Evolutionary conservation across 2,797 vertebrate species (phyloP).

Genomic region (Coluber constrictor): DNA sequence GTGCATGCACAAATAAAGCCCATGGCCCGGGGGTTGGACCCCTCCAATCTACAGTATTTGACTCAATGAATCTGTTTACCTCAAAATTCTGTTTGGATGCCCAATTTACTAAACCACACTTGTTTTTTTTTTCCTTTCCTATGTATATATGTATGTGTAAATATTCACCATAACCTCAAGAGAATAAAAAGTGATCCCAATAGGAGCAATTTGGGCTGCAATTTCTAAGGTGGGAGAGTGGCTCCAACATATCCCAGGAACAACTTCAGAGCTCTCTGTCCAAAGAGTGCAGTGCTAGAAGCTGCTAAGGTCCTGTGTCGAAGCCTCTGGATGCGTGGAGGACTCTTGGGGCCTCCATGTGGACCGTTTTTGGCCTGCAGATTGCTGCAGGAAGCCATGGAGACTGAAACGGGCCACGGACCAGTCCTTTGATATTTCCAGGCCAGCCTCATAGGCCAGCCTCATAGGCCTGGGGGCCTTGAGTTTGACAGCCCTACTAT

Average conservation of each 20-base stretch:
- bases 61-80: not conserved
- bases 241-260: not conserved
- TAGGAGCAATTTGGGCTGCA: not conserved
- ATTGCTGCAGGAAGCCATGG: too few relatives aligned
- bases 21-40: accelerated
- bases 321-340: not conserved
- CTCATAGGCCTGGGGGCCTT: too few relatives aligned
- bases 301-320: not conserved
- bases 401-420: too few relatives aligned
- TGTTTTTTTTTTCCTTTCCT: too few relatives aligned
- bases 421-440: too few relatives aligned
- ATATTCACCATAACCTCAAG: not conserved
- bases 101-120: not conserved
- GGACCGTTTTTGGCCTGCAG: too few relatives aligned
- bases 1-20: not conserved
- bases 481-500: too few relatives aligned
- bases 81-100: not conserved
- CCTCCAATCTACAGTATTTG: not conserved
- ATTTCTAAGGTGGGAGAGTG: not conserved
- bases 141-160: not conserved
- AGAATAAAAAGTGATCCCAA: not conserved
- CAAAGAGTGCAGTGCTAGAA: not conserved
- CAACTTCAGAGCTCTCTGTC: not conserved
- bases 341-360: too few relatives aligned
- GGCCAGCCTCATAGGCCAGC: too few relatives aligned